phyloP scores from a whole-genome alignment of 2,113 vertebrate species.

The Albula goreensis region DNA sequence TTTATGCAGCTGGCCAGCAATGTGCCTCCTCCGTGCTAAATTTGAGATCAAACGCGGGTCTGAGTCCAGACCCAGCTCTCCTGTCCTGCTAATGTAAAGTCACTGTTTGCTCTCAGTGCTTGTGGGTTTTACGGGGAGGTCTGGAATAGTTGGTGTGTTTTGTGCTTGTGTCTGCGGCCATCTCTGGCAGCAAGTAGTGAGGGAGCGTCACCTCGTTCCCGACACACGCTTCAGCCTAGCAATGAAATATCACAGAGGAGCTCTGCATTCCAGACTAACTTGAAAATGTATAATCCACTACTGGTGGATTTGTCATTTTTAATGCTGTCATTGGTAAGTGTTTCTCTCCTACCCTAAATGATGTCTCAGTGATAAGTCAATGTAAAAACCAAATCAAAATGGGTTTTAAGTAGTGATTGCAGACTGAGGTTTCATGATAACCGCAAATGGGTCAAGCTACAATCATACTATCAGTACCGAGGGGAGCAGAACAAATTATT shows the following conservation, averaged over 20 bases:
- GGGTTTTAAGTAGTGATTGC: too few species aligned
- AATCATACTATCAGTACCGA: too few species aligned
- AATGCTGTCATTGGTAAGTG: background rate
- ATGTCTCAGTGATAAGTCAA: too few species aligned
- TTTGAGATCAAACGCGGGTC: background rate
- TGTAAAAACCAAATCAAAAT: too few species aligned
- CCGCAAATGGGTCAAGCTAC: too few species aligned
- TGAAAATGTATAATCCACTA: conserved; percentile 31
- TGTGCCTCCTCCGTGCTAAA: background rate
- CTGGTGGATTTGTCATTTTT: background rate
- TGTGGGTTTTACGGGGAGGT: background rate
- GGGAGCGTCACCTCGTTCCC: conserved; percentile 51
- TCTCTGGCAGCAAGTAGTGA: conserved; percentile 48
- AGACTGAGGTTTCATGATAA: too few species aligned
- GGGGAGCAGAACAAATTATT: too few species aligned
- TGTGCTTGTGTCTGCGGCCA: conserved; percentile 39
- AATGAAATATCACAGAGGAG: conserved; percentile 32
- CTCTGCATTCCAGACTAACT: conserved; percentile 22
- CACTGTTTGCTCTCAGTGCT: background rate
- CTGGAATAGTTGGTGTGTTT: conserved; percentile 42
- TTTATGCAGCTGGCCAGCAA: background rate
- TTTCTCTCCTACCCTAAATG: too few species aligned
- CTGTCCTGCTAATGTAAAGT: background rate
- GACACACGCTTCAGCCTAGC: conserved; percentile 49
- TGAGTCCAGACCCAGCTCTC: background rate